Percentiles rank a stretch among this genome's conserved stretches.
phyloP scores from a whole-genome alignment of 2,888 invertebrate genomes.

The Strigamia transsilvanica region DNA sequence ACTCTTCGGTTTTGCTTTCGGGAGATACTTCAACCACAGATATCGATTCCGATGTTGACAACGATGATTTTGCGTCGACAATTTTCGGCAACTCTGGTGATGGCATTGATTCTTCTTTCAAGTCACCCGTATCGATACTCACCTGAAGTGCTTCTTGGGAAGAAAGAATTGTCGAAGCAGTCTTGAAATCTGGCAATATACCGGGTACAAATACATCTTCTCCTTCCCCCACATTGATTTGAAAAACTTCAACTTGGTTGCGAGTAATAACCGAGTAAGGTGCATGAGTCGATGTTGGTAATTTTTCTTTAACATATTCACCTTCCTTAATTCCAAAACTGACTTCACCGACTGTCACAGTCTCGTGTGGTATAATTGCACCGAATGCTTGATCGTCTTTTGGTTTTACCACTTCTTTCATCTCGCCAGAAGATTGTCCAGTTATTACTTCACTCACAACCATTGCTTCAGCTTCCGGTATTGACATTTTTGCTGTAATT shows the following conservation, averaged over 20 bases:
- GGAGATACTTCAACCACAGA: conserved; percentile 50
- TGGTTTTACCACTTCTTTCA: background rate
- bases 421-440: background rate
- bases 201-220: conserved; percentile 46
- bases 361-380: conserved; percentile 52
- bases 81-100: background rate
- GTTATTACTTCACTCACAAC: conserved; percentile 72
- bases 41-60: conserved; percentile 50
- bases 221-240: conserved; percentile 17
- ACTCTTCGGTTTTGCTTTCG: conserved; percentile 52
- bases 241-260: conserved; percentile 70
- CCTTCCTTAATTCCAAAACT: conserved; percentile 57
- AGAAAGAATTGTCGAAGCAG: background rate
- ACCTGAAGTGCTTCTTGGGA: conserved; percentile 45
- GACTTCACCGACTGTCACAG: conserved; percentile 55
- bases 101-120: conserved; percentile 33
- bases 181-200: background rate
- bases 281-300: conserved; percentile 68
- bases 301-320: conserved; percentile 57
- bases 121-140: background rate
- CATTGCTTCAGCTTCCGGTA: conserved; percentile 69
- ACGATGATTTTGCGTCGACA: background rate
- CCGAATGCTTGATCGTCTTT: conserved; percentile 49
- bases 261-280: conserved; percentile 71
- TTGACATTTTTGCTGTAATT: conserved; percentile 68